Evolutionary conservation across 2,113 vertebrate species (phyloP), one percentile per base, ranked within the genome.

Genomic region (Spea bombifrons): DNA sequence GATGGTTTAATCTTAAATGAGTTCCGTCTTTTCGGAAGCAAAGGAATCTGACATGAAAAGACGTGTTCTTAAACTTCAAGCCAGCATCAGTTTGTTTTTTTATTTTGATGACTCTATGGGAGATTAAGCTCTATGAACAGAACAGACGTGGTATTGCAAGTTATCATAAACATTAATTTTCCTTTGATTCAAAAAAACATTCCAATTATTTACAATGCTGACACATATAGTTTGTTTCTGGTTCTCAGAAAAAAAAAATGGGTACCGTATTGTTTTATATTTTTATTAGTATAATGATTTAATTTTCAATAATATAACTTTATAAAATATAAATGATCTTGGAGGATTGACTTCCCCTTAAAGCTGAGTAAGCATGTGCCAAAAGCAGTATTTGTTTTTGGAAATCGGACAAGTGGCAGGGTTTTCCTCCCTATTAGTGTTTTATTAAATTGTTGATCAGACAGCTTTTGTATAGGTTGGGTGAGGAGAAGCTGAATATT

Each of bases 1-100:
- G 88, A 86, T 82, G 78, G 85, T 86, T 85, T 88, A 84, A 87
- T 87, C 69, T 85, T 66, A 73, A 83, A 81, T 86, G 83, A 87
- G 84, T 76, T 89, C 85, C 81, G 84, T 83, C 7, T 47, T 86
- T 82, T 84, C 86, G 86, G 77, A 82, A 88, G 84, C 69, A 67
- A 84, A 71, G 75, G 83, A 84, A 84, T 79, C 70, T 44, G 30
- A 64, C 82, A 77, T 81, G 83, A 82, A 84, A 83, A 85, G 81
- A 65, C 87, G 73, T 84, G 86, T 82, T 59, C 16, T 81, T 55
- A 84, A 81, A 85, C 84, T 83, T 86, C 83, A 66, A 84, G 4
- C 0, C 82, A 81, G 83, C 66, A 82, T 83, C 71, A 78, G 47
- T 46, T n/a, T 82, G 84, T 85, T 5, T 73, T 69, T 80, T 76